phyloP scores from a whole-genome alignment of 1,140 invertebrate species.

The Drosophila obscura region DNA sequence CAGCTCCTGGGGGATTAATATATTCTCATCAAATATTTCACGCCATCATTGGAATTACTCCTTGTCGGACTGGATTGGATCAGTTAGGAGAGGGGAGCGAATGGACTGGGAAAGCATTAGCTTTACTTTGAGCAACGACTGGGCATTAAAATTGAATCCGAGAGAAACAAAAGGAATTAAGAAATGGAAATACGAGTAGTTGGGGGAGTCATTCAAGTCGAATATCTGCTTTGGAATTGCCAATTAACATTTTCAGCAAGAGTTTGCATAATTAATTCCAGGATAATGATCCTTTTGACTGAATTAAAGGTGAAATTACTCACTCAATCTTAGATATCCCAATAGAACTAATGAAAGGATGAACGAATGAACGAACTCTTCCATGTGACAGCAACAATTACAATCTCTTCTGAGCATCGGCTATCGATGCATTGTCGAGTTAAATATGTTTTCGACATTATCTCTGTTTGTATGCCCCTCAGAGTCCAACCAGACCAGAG shows the following conservation, averaged over 20 bases:
- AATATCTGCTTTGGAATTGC: not conserved
- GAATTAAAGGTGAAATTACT: no score
- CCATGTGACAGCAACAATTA: not conserved
- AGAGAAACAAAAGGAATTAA: conserved; percentile 1
- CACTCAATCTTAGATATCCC: no score
- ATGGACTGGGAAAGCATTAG: not conserved
- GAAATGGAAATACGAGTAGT: not conserved
- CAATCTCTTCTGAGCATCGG: no score
- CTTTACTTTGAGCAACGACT: conserved; percentile 4
- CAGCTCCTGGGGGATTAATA: conserved; percentile 71
- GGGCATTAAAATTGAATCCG: conserved; percentile 29
- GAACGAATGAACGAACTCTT: not conserved
- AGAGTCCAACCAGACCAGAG: conserved; percentile 29
- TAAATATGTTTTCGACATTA: conserved; percentile 43
- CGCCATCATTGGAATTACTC: conserved; percentile 77
- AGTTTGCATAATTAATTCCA: not conserved
- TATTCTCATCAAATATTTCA: conserved; percentile 82
- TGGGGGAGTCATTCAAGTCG: not conserved
- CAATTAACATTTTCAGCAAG: not conserved
- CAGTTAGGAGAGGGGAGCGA: not conserved
- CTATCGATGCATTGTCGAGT: conserved; percentile 6
- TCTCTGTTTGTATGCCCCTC: conserved; percentile 14
- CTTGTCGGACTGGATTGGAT: conserved; percentile 7
- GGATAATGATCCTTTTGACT: no score
- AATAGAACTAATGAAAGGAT: no score